Evolutionary conservation across 2,888 invertebrate species (phyloP), one percentile per base, ranked within the genome.

Genomic region (Antitype chi): DNA sequence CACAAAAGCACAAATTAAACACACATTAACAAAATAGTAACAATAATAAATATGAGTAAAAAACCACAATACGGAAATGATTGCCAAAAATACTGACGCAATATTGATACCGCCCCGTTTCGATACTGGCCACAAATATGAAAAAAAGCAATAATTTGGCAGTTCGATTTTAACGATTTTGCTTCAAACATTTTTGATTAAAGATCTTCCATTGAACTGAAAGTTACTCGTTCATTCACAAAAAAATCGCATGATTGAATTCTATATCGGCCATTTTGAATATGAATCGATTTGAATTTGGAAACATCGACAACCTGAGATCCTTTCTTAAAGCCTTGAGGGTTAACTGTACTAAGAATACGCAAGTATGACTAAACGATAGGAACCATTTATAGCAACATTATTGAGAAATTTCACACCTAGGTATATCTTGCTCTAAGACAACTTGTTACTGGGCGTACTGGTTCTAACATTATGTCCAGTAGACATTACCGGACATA

Each of bases 321-420:
- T 78, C 76, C 78, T 76, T 86, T 86, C 84, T 15, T 53, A 70
- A n/a, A 74, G 32, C 86, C 85, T 85, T 85, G 76, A 78, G 59
- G 47, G 59, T 7, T 7, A 67, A 55, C n/a, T 43, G 64, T 75
- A 55, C 62, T 72, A 78, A 76, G 70, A 70, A 66, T 62, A 60
- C 1, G 0, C 59, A 23, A 9, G 23, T 13, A 20, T 52, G 60
- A 64, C 9, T 52, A 47, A 81, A 76, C 52, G 62, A 49, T 72
- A 71, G 17, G 17, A 23, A 23, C 43, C 55, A 47, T 70, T 78
- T 70, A 38, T 13, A 25, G 52, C 60, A 68, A 73, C 53, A 64
- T 28, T 47, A 25, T 68, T 74, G 59, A 28, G 72, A 32, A 63
- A 59, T 38, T 66, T 64, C 9, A 77, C 76, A 53, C 59, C 72